These are phyloP conservation scores for Drosophila antonietae DNA, from an alignment of 2,888 invertebrate species.

Conservation along the genomic window DNA sequence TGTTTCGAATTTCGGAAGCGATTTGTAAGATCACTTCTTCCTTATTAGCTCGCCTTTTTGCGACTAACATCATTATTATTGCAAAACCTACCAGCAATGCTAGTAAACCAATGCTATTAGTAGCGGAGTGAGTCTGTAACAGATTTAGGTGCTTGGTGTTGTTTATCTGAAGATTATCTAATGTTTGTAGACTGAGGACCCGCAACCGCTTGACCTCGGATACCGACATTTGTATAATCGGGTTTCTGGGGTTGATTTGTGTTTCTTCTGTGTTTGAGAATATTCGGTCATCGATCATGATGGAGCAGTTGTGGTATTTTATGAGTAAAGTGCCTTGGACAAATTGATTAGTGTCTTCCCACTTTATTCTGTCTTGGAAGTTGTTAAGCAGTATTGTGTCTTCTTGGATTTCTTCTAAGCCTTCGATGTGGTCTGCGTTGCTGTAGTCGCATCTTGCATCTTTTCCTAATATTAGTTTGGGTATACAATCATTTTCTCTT, in stretches of 20 bases:
- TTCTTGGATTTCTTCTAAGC: too few relatives aligned
- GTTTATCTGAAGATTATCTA: slow-evolving; percentile 1
- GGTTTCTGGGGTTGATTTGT: neutral
- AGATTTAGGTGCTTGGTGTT: neutral
- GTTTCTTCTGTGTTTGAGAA: neutral
- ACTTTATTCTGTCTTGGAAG: too few relatives aligned
- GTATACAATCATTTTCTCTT: too few relatives aligned
- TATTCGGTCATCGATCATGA: neutral
- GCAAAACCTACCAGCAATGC: neutral
- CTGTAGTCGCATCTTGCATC: too few relatives aligned
- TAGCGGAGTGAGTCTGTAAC: neutral
- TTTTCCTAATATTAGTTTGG: too few relatives aligned
- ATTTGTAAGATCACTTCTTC: neutral
- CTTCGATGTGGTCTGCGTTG: too few relatives aligned
- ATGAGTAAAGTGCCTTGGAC: neutral
- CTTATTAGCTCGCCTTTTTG: neutral
- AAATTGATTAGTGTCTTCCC: too few relatives aligned
- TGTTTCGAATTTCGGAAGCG: slow-evolving; percentile 1
- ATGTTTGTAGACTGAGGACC: neutral
- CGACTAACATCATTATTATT: neutral
- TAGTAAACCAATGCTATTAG: neutral
- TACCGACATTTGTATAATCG: neutral
- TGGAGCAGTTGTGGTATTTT: neutral
- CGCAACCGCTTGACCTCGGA: neutral
- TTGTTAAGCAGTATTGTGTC: too few relatives aligned